Evolutionary conservation across 2,888 invertebrate genomes (phyloP), one percentile per base, ranked within the genome.

Genomic region (Nemoura dubitans): DNA sequence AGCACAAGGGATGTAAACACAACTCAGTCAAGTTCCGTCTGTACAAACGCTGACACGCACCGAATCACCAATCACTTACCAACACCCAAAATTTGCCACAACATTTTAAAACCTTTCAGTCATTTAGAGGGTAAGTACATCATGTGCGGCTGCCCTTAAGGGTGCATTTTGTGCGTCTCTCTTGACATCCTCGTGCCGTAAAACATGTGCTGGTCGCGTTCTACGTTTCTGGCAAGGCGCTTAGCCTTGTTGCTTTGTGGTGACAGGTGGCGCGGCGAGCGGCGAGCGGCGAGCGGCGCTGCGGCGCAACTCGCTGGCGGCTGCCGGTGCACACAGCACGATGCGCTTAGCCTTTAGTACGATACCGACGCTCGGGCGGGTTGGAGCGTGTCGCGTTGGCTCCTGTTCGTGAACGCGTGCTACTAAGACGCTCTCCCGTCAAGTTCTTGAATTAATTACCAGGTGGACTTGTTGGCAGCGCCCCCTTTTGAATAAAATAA

Each of bases 401-500:
- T 27, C 26, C 27, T 28, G 78, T n/a, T 78, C 14, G 83, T 26
- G 21, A n/a, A n/a, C 36, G 36, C 36, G 36, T 36, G 36, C 36
- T 26, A 0, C 28, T 14, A 21, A 29, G 82, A 30, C 29, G 14
- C 29, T n/a, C 83, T 27, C 43, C 42, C 83, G 43, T 83, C 30
- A 43, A 83, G n/a, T 42, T 25, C 36, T 42, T 59, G 14, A 83
- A 83, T 83, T 83, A 83, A 83, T 83, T 83, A 43, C 42, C 42
- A 83, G 26, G 42, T 83, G 83, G 42, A 43, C 83, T 42, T 26
- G 81, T 16, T 27, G 81, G 81, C 30, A 28, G 59, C 59, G 10
- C 59, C 21, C 59, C 59, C 59, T 59, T 59, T 59, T 59, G 21
- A 59, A 59, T 59, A 78, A 78, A 78, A 78, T 78, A 78, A 14